Percentiles rank a stretch among this genome's conserved stretches.
Conservation (phyloP, 2,113 vertebrate genomes). For the Collichthys lucidus region DNA sequence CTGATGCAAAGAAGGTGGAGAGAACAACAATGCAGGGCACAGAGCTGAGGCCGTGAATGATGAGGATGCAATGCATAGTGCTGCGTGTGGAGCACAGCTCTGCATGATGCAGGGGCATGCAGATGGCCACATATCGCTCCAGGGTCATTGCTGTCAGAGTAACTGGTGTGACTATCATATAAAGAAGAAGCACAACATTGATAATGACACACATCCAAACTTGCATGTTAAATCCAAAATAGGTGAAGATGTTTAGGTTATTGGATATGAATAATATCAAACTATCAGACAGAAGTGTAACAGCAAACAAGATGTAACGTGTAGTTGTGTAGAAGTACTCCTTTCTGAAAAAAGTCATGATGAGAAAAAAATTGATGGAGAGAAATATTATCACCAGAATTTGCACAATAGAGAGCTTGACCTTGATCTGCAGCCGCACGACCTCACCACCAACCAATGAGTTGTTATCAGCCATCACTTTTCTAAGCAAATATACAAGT, state of each 20-base stretch:
- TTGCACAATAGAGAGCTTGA: slow-evolving; percentile 28
- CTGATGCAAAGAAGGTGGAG: no score
- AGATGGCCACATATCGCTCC: no score
- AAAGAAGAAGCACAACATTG: neutral
- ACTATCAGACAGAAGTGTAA: slow-evolving; percentile 63
- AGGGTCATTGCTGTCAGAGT: no score
- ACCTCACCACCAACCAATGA: neutral
- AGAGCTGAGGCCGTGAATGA: no score
- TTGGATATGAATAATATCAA: slow-evolving; percentile 45
- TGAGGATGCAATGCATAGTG: no score
- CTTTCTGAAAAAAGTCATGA: slow-evolving; percentile 61
- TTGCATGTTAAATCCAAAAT: neutral
- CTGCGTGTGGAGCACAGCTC: no score
- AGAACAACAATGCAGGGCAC: no score
- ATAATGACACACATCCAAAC: slow-evolving; percentile 46
- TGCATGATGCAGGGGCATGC: no score
- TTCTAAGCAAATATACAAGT: no score
- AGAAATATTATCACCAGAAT: slow-evolving; percentile 50
- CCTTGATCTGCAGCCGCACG: neutral
- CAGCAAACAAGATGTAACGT: slow-evolving; percentile 73
- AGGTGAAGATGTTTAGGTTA: slow-evolving; percentile 4
- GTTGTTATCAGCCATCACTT: slow-evolving; percentile 24
- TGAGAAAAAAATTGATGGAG: slow-evolving; percentile 50
- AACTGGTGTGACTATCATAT: slow-evolving; percentile 8
- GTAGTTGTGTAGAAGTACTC: slow-evolving; percentile 39